Base-by-base conservation (phyloP, 2,888 invertebrate species). In the Drosophila niveifrons region DNA sequence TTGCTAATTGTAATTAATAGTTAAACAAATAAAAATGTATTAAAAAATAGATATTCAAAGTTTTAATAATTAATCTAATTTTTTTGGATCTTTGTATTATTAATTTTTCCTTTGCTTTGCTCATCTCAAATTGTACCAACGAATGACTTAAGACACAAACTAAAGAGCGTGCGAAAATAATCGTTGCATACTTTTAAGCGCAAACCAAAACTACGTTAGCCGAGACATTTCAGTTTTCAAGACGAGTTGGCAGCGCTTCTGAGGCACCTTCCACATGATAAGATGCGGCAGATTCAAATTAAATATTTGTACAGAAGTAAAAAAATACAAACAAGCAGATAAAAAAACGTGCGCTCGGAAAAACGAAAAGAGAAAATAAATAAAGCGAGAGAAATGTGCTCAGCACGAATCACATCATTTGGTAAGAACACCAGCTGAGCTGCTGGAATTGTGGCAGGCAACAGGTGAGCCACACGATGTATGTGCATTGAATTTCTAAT, bases 401-500 rank as follows among this genome's bases (percentile, higher is more conserved):
- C 18, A 18, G 55, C 34, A 56, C 43, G 44, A 31, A 36, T n/a
- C 47, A 47, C 47, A 57, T 15, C 4, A 36, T 11, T 57, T 34
- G 11, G 11, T 23, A 13, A 28, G 47, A 57, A 47, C 47, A 23
- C 57, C 47, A 47, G 46, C 57, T 57, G 57, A 57, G 57, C n/a
- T 36, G 10, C 36, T 55, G 55, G 29, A 8, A 31, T n/a, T 55
- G 43, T 44, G 31, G 55, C 56, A 65, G 46, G 66, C 48, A 76
- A 78, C 53, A 48, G 73, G 63, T 73, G 59, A 43, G 41, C 52
- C 48, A 46, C 58, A 56, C 58, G 55, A 13, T 11, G 69, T 85
- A 70, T 82, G 89, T 82, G 89, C 56, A 46, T 51, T 56, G 86
- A 80, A 86, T 86, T 62, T 70, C 64, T 89, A 82, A 86, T 89